Base-by-base conservation (phyloP, 2,888 invertebrate species). In the Eupeodes latifasciatus region DNA sequence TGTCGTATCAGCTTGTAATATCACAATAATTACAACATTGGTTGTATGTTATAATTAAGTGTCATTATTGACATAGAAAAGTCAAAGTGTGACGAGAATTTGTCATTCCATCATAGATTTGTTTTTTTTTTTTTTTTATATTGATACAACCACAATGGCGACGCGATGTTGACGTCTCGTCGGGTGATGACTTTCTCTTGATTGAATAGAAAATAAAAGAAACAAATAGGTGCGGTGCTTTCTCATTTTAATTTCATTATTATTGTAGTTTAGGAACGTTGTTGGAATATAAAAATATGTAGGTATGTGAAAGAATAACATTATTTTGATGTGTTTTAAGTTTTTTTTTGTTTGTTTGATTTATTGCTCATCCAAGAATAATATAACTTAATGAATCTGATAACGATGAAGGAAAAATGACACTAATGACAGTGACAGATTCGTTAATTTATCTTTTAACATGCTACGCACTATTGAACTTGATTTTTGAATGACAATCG, bases 151-250 rank as follows among this genome's bases (percentile, higher is more conserved):
- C 6, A 40, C 27, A 27, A 27, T 27, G 27, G 40, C 40, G 9
- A 40, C 40, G 6, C 9, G 40, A 27, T 3, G 2, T 27, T 9
- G 40, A 7, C 40, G 40, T 40, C 9, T 1, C 1, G 12, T 62
- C 59, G 66, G 14, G 7, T 14, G 36, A 74, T 62, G 59, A 62
- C 74, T 80, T 84, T 84, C 79, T 62, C 67, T 84, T 40, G 53
- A 36, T 61, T n/a, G 16, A 16, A 61, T 51, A 47, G 6, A 14
- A 36, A 44, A 78, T 5, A 83, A 27, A 14, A 47, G 6, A 14
- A 36, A 44, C 72, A 12, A 83, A 14, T 62, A 75, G 74, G 79
- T 27, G 79, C 79, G 62, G 67, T 69, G 75, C 79, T 84, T 80
- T 84, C 84, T 75, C 67, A 84, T 67, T 79, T 47, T 3, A 14